These are phyloP conservation scores for Cancer borealis DNA, from an alignment of 2,888 invertebrate genomes.

Conservation along the genomic window DNA sequence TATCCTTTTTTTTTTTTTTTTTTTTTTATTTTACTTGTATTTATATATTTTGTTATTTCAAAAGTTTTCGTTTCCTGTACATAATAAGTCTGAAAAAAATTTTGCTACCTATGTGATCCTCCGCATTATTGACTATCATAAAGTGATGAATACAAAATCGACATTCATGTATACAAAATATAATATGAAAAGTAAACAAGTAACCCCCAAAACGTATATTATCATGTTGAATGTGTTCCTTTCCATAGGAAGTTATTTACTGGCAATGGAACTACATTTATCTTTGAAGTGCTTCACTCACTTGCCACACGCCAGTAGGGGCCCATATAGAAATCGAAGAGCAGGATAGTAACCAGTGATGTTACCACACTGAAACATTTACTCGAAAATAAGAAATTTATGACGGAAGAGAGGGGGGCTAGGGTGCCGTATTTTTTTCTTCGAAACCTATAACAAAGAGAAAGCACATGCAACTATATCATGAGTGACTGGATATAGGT, in stretches of 20 bases:
- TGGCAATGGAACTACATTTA: background rate
- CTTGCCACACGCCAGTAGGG: background rate
- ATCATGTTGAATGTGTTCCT: background rate
- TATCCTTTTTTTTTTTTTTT: no score
- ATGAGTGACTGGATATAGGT: background rate
- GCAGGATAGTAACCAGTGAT: background rate
- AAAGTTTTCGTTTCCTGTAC: no score
- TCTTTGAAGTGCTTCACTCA: background rate
- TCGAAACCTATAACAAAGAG: background rate
- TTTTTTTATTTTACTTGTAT: no score
- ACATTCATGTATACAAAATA: background rate
- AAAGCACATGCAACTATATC: background rate
- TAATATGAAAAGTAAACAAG: background rate
- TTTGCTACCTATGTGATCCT: background rate
- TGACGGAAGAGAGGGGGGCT: background rate
- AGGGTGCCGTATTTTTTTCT: background rate
- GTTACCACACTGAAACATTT: constrained; percentile 10
- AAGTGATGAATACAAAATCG: background rate
- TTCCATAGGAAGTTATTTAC: background rate
- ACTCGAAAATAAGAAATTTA: background rate
- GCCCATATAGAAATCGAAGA: background rate
- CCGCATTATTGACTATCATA: background rate
- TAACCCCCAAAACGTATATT: constrained; percentile 5
- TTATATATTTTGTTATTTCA: no score
- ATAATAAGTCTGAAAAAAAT: no score